phyloP scores from a whole-genome alignment of 2,113 vertebrate genomes.

The Chelonoidis abingdonii region DNA sequence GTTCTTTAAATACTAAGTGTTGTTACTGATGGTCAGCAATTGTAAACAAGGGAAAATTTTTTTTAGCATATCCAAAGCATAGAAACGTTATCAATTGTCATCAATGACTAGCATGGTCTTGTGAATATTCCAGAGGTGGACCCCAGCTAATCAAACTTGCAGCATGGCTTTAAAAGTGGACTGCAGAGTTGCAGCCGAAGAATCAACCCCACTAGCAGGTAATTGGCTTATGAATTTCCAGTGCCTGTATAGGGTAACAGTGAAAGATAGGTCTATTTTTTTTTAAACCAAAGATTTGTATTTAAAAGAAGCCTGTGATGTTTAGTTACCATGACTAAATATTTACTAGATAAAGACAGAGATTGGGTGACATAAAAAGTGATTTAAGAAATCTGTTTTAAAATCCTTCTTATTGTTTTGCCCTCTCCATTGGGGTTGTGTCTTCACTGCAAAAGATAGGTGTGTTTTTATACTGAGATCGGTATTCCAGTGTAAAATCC shows the following conservation, averaged over 20 bases:
- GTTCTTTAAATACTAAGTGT: background rate
- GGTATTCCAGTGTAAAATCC: background rate
- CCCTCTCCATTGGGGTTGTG: background rate
- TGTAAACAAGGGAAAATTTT: background rate
- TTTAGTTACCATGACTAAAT: background rate
- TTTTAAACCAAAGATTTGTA: background rate
- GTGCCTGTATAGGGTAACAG: background rate
- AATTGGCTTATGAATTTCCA: background rate
- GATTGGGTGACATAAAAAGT: background rate
- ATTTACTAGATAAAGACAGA: background rate
- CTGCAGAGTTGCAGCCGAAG: background rate
- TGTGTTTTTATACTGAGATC: background rate
- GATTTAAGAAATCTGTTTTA: no score
- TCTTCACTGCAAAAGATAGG: background rate
- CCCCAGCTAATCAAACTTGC: background rate
- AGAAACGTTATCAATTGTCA: background rate
- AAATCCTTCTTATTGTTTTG: background rate
- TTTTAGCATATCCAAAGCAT: background rate
- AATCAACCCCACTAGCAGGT: background rate
- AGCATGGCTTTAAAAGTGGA: background rate
- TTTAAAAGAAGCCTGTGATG: background rate
- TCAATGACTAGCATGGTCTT: background rate
- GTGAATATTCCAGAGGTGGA: background rate
- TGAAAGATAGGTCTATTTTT: background rate
- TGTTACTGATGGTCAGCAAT: background rate